Conservation (phyloP, 2,113 vertebrate genomes). For the Hyperopisus bebe region DNA sequence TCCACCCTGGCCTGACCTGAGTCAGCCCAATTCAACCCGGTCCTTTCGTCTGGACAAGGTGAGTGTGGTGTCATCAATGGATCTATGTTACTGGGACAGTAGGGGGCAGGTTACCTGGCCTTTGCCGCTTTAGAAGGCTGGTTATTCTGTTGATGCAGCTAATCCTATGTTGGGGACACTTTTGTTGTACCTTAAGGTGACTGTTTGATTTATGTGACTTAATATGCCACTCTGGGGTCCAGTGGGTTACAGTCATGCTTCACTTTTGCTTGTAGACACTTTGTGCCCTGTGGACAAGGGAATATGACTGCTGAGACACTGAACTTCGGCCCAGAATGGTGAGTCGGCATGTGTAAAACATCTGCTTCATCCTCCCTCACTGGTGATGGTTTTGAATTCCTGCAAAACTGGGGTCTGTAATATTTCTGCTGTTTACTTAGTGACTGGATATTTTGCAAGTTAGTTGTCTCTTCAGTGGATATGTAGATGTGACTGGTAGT, state of each 20-base stretch:
- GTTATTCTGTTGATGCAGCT: background rate
- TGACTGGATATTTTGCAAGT: background rate
- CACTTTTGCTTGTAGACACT: slow-evolving; percentile 21
- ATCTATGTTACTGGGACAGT: background rate
- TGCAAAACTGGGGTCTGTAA: background rate
- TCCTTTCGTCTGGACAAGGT: slow-evolving; percentile 38
- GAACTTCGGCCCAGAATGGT: slow-evolving; percentile 76
- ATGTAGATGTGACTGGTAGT: background rate
- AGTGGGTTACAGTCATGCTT: background rate
- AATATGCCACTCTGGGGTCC: background rate
- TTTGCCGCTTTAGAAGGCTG: background rate
- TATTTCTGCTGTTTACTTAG: background rate
- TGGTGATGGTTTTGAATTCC: background rate
- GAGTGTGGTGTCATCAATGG: background rate
- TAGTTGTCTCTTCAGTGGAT: background rate
- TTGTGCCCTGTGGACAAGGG: slow-evolving; percentile 28
- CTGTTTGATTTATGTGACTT: background rate
- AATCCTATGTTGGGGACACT: background rate
- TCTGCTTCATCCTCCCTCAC: background rate
- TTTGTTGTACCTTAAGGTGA: background rate
- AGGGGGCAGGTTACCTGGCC: background rate
- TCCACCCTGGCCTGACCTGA: slow-evolving; percentile 20
- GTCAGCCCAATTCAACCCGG: slow-evolving; percentile 19
- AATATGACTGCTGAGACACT: slow-evolving; percentile 71
- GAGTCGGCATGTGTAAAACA: slow-evolving; percentile 22